Conservation (phyloP, 1,140 invertebrate genomes). For the Andrena cerasifolii region DNA sequence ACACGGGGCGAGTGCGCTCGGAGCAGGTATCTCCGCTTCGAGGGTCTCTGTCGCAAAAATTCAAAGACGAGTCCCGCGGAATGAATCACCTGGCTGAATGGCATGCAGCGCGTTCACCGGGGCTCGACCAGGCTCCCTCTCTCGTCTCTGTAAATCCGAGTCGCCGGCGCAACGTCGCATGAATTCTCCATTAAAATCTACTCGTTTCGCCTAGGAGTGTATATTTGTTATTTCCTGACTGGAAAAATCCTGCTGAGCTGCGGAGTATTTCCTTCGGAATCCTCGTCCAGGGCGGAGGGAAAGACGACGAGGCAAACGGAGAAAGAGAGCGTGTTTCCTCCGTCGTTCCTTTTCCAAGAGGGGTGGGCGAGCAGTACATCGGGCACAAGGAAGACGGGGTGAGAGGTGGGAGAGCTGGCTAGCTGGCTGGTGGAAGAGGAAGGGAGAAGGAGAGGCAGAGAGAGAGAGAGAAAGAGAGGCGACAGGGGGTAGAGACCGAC, state of each 20-base stretch:
- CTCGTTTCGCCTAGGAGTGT: constrained; percentile 2
- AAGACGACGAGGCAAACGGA: constrained; percentile 9
- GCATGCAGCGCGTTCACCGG: no score
- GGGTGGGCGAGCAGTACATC: constrained; percentile 60
- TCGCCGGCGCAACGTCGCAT: constrained; percentile 3
- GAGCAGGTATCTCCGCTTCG: background rate
- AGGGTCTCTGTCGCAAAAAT: background rate
- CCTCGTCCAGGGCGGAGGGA: constrained; percentile 17
- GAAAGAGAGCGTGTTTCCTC: constrained; percentile 47
- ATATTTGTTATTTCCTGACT: constrained; percentile 52
- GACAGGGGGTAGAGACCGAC: constrained; percentile 58
- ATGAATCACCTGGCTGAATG: background rate
- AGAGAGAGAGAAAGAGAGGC: constrained; percentile 32
- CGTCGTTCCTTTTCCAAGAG: constrained; percentile 57
- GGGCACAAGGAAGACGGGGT: constrained; percentile 48
- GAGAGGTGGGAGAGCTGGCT: constrained; percentile 25
- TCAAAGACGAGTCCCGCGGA: background rate
- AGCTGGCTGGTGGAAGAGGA: constrained; percentile 1
- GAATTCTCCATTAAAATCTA: constrained; percentile 45
- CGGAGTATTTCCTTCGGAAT: constrained; percentile 63
- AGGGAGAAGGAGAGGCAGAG: constrained; percentile 28
- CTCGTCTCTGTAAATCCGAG: background rate
- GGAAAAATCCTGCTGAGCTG: constrained; percentile 65
- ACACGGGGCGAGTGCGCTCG: background rate
- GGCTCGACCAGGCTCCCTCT: no score